Base-by-base conservation (phyloP, 2,113 vertebrate species). In the Genyomyrus donnyi region DNA sequence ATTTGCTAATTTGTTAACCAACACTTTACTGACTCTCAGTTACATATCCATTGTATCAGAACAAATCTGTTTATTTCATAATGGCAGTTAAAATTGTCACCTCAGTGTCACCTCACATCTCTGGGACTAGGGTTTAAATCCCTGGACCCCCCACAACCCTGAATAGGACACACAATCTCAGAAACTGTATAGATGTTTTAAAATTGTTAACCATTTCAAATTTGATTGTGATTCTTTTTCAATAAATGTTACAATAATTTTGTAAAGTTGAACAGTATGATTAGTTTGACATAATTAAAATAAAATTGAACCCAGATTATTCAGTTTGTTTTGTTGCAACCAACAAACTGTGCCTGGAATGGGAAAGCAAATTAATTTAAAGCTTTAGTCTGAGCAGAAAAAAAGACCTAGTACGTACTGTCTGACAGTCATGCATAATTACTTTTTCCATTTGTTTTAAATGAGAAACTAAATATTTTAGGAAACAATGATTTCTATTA, bases 291-390 rank as follows among this genome's bases (percentile, higher is more conserved):
- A 46, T 85, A 85, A 85, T 48, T 11, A 48, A 46, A 85, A 85
- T 85, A 48, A n/a, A 46, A 85, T 3, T 85, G 8, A 85, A 85
- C 17, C 39, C 21, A 48, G 48, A 85, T 85, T 45, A 45, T 84
- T 84, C 80, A 84, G 39, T 85, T 48, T 85, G 45, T 85, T 85
- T 85, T 83, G 62, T 80, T 80, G 35, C 35, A 80, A 80, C 15
- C 31, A 80, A 80, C 35, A 42, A 80, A 80, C 35, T 17, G 13
- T 80, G 74, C 15, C 74, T 19, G 35, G 35, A 80, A 80, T 19
- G 42, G 70, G 5, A 77, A 77, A 80, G 17, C 35, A 80, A 80
- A 42, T 80, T 42, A 80, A 42, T 80, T 42, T 80, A n/a, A 85
- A 24, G 35, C 39, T 85, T 85, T 85, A 46, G 42, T 48, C 45